phyloP scores from a whole-genome alignment of 2,113 vertebrate species.

The Macroglossus sobrinus region DNA sequence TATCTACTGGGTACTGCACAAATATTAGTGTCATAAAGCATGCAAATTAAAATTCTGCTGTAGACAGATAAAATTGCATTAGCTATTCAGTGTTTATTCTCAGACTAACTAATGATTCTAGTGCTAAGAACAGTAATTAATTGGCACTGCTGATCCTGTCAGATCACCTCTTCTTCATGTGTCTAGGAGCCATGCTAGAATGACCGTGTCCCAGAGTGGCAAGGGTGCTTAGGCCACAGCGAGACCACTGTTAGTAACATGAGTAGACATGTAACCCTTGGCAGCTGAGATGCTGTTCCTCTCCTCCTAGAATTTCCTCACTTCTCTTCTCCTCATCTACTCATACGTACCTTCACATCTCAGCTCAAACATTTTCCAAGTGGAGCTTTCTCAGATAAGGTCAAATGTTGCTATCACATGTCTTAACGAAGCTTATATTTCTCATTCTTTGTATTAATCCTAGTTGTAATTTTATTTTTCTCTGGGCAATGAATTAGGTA shows the following conservation, averaged over 20 bases:
- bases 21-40: constrained; percentile 22
- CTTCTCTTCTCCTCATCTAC: background rate
- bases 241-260: no score
- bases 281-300: no score
- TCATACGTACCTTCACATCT: background rate
- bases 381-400: background rate
- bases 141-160: background rate
- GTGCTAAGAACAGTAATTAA: background rate
- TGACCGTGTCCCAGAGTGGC: background rate
- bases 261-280: background rate
- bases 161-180: background rate
- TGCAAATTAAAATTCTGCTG: constrained; percentile 42
- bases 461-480: background rate
- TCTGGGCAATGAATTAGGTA: background rate
- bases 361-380: background rate
- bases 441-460: background rate
- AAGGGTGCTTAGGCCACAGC: background rate
- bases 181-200: background rate
- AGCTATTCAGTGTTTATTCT: constrained; percentile 28
- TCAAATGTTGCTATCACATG: background rate
- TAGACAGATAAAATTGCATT: constrained; percentile 17
- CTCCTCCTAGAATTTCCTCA: background rate
- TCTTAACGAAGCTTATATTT: background rate
- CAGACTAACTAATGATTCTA: background rate
- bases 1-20: background rate